Percentiles rank a stretch among this genome's conserved stretches.
Evolutionary conservation across 2,888 invertebrate species (phyloP).

Genomic region (Drosophila helvetica): DNA sequence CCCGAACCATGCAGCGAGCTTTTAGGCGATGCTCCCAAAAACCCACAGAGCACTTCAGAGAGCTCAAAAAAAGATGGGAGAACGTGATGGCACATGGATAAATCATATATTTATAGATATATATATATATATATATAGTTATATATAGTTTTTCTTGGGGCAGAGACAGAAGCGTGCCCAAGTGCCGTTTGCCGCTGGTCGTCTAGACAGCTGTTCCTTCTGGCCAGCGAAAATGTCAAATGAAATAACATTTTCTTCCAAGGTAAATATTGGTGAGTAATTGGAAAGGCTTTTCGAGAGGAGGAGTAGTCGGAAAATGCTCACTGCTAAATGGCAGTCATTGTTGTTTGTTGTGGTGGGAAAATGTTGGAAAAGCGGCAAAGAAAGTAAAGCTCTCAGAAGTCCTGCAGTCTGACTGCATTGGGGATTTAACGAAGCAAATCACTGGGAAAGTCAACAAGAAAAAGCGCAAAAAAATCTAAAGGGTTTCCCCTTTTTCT

Average conservation of each 20-base stretch:
- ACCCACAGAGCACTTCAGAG: slow-evolving; percentile 30
- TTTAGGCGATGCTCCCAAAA: slow-evolving; percentile 45
- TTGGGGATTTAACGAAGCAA: slow-evolving; percentile 35
- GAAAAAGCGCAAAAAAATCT: not conserved
- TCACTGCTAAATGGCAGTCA: slow-evolving; percentile 34
- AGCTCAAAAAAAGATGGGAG: not conserved
- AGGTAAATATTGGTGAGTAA: slow-evolving; percentile 58
- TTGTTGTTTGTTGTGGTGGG: slow-evolving; percentile 26
- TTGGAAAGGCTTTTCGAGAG: slow-evolving; percentile 44
- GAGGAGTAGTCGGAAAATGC: slow-evolving; percentile 15
- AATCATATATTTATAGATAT: not conserved
- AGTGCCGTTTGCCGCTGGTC: slow-evolving; percentile 45
- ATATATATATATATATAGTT: slow-evolving; percentile 6
- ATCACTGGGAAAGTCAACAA: slow-evolving; percentile 19
- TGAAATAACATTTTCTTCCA: slow-evolving; percentile 55
- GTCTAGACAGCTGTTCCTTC: slow-evolving; percentile 55
- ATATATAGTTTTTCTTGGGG: not conserved
- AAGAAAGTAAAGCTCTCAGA: slow-evolving; percentile 4
- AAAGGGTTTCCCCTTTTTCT: not conserved
- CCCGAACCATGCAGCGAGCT: slow-evolving; percentile 31
- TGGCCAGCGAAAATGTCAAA: slow-evolving; percentile 54
- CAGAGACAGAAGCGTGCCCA: slow-evolving; percentile 54
- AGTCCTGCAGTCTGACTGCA: slow-evolving; percentile 3
- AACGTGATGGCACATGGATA: slow-evolving; percentile 10
- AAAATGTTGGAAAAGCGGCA: slow-evolving; percentile 1